Conservation (phyloP, 2,797 vertebrate genomes). For the Enteromius afrohamiltoni region DNA sequence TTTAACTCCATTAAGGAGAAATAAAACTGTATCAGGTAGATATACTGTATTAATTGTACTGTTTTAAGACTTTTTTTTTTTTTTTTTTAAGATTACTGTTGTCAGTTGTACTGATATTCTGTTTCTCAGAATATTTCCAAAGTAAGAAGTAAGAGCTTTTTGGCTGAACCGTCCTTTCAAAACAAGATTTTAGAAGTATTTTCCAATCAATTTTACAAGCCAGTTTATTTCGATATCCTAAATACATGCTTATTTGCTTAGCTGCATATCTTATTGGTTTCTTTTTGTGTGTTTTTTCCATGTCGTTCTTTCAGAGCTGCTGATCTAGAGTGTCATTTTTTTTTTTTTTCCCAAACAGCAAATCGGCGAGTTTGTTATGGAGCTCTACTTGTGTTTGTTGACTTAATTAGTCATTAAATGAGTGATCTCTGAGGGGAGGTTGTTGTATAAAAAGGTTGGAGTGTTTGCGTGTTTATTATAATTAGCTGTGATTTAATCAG, state of each 20-base stretch:
- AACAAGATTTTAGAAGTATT: too few relatives aligned
- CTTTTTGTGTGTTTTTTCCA: background rate
- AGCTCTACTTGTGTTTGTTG: conserved; percentile 7
- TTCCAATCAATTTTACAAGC: background rate
- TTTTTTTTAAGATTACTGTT: too few relatives aligned
- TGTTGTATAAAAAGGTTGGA: conserved; percentile 3
- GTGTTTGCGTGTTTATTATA: conserved; percentile 11
- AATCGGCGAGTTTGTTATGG: background rate
- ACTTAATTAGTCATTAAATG: conserved; percentile 15
- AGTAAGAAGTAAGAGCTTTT: background rate
- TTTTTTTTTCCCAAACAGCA: background rate
- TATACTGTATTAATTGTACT: background rate
- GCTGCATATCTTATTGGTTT: too few relatives aligned
- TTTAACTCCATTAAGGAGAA: background rate
- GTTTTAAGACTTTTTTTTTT: too few relatives aligned
- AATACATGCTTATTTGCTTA: background rate
- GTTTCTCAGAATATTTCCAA: background rate
- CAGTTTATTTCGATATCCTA: background rate
- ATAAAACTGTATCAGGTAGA: background rate
- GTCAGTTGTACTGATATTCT: too few relatives aligned
- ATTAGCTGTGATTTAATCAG: conserved; percentile 7
- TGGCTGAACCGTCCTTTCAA: too few relatives aligned
- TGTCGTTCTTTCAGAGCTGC: background rate
- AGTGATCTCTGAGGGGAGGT: conserved; percentile 17
- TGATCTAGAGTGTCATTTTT: background rate